phyloP scores from a whole-genome alignment of 2,888 invertebrate species.

The Epistrophella euchroma region DNA sequence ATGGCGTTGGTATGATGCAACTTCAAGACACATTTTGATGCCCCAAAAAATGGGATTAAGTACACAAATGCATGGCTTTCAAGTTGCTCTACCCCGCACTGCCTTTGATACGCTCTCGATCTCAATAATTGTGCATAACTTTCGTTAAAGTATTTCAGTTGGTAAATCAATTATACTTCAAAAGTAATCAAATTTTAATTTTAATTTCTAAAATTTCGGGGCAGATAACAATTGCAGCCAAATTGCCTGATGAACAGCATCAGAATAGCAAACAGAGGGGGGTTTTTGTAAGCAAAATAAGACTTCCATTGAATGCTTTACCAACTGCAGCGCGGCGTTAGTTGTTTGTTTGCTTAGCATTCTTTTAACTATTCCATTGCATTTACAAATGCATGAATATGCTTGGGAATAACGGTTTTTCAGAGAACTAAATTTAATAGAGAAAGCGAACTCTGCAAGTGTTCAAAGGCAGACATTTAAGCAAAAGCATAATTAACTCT shows the following conservation, averaged over 20 bases:
- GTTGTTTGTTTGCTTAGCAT: conserved; percentile 49
- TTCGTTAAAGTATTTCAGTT: background rate
- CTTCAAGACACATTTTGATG: conserved; percentile 28
- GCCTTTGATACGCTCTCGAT: background rate
- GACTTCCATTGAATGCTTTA: conserved; percentile 22
- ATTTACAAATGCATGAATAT: background rate
- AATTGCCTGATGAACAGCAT: conserved; percentile 51
- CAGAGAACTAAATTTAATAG: background rate
- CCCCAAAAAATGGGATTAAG: conserved; percentile 54
- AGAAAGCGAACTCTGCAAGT: conserved; percentile 32
- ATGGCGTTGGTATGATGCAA: background rate
- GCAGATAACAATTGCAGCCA: conserved; percentile 50
- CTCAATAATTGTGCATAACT: background rate
- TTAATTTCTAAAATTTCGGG: background rate
- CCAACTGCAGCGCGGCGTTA: background rate
- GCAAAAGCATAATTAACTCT: conserved; percentile 66
- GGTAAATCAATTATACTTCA: conserved; percentile 47
- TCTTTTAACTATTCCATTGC: conserved; percentile 23
- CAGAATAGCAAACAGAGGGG: background rate
- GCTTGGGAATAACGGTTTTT: conserved; percentile 31
- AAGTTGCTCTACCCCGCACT: background rate
- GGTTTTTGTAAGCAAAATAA: background rate
- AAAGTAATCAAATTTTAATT: conserved; percentile 63
- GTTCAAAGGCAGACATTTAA: conserved; percentile 46
- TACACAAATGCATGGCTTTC: conserved; percentile 16